phyloP scores from a whole-genome alignment of 1,140 invertebrate genomes.

The Tetramorium alpestre region DNA sequence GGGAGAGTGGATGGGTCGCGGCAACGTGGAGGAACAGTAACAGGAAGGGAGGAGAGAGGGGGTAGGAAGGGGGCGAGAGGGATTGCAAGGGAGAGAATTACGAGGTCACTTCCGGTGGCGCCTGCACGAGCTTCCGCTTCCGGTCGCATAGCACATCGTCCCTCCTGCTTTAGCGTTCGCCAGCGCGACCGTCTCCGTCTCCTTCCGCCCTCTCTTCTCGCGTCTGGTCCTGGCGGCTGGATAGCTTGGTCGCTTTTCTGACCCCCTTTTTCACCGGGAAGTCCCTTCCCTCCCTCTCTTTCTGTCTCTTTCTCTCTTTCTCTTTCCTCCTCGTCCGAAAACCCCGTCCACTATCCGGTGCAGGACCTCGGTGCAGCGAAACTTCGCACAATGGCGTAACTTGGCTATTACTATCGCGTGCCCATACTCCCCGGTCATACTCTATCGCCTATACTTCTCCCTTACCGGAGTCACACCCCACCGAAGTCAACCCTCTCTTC shows the following conservation, averaged over 20 bases:
- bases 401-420: constrained; percentile 79
- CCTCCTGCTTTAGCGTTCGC: constrained; percentile 60
- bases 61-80: constrained; percentile 69
- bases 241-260: constrained; percentile 52
- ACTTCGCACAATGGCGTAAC: constrained; percentile 83
- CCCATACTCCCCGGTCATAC: constrained; percentile 51
- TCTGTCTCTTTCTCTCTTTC: constrained; percentile 42
- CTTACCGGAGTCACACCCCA: constrained; percentile 46
- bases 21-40: constrained; percentile 41
- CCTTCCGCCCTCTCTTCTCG: constrained; percentile 40
- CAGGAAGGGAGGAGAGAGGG: neutral
- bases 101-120: constrained; percentile 86
- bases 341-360: constrained; percentile 46
- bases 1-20: constrained; percentile 23
- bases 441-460: constrained; percentile 54
- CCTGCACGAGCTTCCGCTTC: constrained; percentile 85
- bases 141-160: constrained; percentile 76
- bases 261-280: constrained; percentile 58
- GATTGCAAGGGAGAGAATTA: constrained; percentile 86
- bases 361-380: constrained; percentile 71
- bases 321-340: neutral
- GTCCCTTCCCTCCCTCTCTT: constrained; percentile 34
- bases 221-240: constrained; percentile 30
- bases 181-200: constrained; percentile 42
- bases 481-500: constrained; percentile 1